Base-by-base conservation (phyloP, 1,140 invertebrate genomes). In the Drosophila truncata region DNA sequence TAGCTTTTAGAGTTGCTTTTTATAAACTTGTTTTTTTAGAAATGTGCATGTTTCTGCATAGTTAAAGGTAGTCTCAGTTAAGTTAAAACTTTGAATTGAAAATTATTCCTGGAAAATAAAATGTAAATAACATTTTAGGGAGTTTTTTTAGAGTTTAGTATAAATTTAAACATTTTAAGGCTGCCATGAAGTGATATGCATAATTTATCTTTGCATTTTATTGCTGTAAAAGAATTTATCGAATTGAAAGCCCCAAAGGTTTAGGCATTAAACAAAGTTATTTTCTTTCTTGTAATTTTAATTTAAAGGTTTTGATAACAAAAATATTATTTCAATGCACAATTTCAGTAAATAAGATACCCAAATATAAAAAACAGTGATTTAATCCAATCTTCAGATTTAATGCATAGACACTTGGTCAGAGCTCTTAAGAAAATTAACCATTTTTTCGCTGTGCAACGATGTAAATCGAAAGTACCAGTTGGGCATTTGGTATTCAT, bases 401-500 rank as follows among this genome's bases (percentile, higher is more conserved):
- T 41, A 9, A 41, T 10, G 9, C 9, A 18, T 18, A 10, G 9
- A 41, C 3, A 41, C n/a, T 46, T 23, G 6, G 20, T 46, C 10
- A 46, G 20, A 20, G 11, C 42, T 11, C 27, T 9, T 20, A 10
- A 23, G 18, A 16, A 13, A 23, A 13, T 4, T 11, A 16, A 2
- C 1, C 6, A 25, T 23, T n/a, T 62, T n/a, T n/a, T 25, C 2
- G 5, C 49, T n/a, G 41, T 18, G 31, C 23, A 60, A 31, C 16
- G 23, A n/a, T 18, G 23, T 37, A n/a, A 46, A 55, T 41, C n/a
- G 25, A 54, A 70, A 25, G 47, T 29, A 41, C 5, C 49, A 44
- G 31, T 16, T 13, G 20, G 61, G 5, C 23, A 72, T 60, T 72
- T 60, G 27, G 23, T 72, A 72, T 72, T 72, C 70, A 72, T 72